phyloP scores from a whole-genome alignment of 2,797 vertebrate species.

The Danio jaintianensis region DNA sequence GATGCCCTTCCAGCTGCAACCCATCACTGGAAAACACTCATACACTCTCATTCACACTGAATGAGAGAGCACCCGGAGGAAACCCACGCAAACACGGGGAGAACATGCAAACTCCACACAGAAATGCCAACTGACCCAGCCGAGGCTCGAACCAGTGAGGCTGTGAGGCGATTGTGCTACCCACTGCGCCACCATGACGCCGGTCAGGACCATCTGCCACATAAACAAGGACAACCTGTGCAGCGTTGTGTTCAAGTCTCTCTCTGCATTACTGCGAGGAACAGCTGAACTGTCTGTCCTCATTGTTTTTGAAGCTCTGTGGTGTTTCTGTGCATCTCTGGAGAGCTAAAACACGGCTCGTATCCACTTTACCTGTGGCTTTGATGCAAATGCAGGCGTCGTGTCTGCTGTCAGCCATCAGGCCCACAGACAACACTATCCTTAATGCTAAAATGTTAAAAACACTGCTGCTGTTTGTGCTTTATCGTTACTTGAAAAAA shows the following conservation, averaged over 20 bases:
- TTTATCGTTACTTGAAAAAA: neutral
- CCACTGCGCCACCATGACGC: too few relatives aligned
- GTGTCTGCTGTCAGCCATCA: constrained; percentile 32
- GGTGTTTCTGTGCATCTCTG: constrained; percentile 5
- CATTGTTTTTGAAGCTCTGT: constrained; percentile 26
- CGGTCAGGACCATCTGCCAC: constrained; percentile 64
- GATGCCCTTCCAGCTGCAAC: too few relatives aligned
- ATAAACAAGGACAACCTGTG: constrained; percentile 59
- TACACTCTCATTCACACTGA: too few relatives aligned
- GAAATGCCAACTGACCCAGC: too few relatives aligned
- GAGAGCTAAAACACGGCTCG: constrained; percentile 30
- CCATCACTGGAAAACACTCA: too few relatives aligned
- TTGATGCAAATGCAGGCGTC: constrained; percentile 14
- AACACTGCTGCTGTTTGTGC: constrained; percentile 1
- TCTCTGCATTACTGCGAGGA: constrained; percentile 41
- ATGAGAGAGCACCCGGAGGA: too few relatives aligned
- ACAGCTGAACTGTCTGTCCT: neutral
- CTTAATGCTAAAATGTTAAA: constrained; percentile 18
- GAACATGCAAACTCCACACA: too few relatives aligned
- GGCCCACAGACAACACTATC: neutral
- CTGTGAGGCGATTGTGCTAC: too few relatives aligned
- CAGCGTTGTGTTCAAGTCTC: constrained; percentile 60
- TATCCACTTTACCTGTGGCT: constrained; percentile 8
- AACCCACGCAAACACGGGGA: too few relatives aligned
- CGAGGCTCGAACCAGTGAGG: too few relatives aligned